Percentiles rank a stretch among this genome's conserved stretches.
phyloP scores from a whole-genome alignment of 2,888 invertebrate species.

The Coelogynopora nodosa region DNA sequence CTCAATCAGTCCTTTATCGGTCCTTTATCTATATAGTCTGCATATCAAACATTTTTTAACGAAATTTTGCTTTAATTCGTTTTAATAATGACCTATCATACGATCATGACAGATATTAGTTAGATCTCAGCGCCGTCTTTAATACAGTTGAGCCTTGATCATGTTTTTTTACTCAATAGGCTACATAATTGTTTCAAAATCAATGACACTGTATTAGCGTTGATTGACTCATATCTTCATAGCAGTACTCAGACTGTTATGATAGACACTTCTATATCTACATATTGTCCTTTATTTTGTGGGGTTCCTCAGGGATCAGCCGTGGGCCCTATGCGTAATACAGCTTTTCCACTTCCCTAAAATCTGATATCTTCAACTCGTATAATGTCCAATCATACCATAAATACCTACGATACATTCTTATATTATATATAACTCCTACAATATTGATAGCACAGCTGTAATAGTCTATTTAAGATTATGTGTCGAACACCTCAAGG shows the following conservation, averaged over 20 bases:
- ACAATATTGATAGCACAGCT: not conserved
- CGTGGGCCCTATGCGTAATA: not conserved
- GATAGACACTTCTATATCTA: not conserved
- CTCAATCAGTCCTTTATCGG: no score
- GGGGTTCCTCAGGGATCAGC: not conserved
- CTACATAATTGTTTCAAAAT: not conserved
- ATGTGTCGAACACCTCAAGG: not conserved
- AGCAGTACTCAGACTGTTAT: not conserved
- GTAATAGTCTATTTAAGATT: not conserved
- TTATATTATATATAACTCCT: constrained; percentile 18
- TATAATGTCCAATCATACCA: not conserved
- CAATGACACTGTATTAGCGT: not conserved
- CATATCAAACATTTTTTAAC: no score
- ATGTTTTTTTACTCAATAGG: not conserved
- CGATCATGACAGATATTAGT: no score
- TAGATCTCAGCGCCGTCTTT: no score
- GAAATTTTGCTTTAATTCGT: no score
- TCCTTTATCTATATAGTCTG: no score
- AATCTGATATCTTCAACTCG: not conserved
- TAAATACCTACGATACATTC: not conserved
- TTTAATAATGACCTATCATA: no score
- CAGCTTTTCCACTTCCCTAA: not conserved
- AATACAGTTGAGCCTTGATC: not conserved
- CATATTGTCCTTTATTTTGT: not conserved
- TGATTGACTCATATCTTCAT: not conserved